These are phyloP conservation scores for Hydrozoanthus gracilis DNA, from an alignment of 92 coral and sea anemone species.

Conservation along the genomic window DNA sequence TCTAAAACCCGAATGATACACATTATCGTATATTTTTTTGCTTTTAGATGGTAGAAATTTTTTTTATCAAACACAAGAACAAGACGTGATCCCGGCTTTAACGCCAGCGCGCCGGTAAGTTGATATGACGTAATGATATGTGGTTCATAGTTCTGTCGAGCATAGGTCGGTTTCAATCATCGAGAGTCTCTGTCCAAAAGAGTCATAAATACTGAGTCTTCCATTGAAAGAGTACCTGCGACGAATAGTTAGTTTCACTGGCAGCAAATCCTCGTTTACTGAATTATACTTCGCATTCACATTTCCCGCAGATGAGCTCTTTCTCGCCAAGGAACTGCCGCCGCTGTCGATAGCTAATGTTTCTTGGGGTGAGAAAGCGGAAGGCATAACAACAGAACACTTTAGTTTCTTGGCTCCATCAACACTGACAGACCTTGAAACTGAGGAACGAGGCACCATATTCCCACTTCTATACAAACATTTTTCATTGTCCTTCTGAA, in stretches of 20 bases:
- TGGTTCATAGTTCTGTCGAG: constrained; percentile 27
- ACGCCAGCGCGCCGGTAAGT: neutral
- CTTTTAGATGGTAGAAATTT: too few relatives aligned
- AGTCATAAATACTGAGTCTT: constrained; percentile 36
- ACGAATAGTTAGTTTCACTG: constrained; percentile 14
- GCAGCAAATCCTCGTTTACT: constrained; percentile 6
- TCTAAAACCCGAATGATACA: too few relatives aligned
- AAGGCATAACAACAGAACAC: neutral
- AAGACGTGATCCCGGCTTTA: neutral
- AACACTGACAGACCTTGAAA: constrained; percentile 19
- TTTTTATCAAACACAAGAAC: neutral
- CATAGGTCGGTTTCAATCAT: constrained; percentile 46
- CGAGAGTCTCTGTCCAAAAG: constrained; percentile 35
- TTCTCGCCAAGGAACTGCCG: neutral
- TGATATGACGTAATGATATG: neutral
- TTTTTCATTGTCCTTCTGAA: constrained; percentile 1
- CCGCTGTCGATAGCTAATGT: neutral
- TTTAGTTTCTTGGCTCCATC: neutral
- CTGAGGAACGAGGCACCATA: neutral
- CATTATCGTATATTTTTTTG: too few relatives aligned
- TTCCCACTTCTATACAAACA: neutral
- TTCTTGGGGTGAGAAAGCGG: neutral
- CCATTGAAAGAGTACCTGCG: constrained; percentile 43
- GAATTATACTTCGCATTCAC: neutral
- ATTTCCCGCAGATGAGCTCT: constrained; percentile 40